These are phyloP conservation scores for Cenopis cana DNA, from an alignment of 2,888 invertebrate genomes.

Conservation along the genomic window DNA sequence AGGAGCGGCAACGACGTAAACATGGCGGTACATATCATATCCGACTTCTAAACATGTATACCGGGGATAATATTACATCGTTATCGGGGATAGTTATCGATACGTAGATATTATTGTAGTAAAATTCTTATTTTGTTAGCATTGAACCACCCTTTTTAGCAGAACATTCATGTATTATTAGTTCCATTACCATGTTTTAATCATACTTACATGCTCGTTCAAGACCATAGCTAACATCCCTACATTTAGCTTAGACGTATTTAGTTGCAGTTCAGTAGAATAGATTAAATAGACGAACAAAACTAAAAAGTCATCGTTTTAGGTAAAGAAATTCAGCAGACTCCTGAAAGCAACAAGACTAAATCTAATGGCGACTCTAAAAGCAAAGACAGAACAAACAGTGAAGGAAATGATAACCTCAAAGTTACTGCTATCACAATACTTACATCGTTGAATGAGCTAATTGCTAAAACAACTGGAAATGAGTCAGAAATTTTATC, in stretches of 20 bases:
- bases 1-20: not conserved
- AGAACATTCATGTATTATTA: too few species aligned
- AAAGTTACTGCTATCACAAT: constrained; percentile 35
- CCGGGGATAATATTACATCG: not conserved
- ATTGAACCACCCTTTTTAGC: too few species aligned
- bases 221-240: not conserved
- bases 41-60: not conserved
- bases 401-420: not conserved
- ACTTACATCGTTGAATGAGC: constrained; percentile 11
- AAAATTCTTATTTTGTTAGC: not conserved
- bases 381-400: not conserved
- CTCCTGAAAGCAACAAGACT: too few species aligned
- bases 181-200: too few species aligned
- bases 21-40: not conserved
- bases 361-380: not conserved
- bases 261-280: not conserved
- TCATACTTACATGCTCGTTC: not conserved
- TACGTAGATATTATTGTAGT: not conserved
- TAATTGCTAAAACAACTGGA: constrained; percentile 3
- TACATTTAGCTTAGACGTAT: not conserved
- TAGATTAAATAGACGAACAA: not conserved
- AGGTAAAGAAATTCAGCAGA: not conserved
- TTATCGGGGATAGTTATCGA: not conserved
- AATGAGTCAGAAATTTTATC: not conserved
- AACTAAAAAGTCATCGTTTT: not conserved